Base-by-base conservation (phyloP, 2,888 invertebrate genomes). In the Lycaena phlaeas region DNA sequence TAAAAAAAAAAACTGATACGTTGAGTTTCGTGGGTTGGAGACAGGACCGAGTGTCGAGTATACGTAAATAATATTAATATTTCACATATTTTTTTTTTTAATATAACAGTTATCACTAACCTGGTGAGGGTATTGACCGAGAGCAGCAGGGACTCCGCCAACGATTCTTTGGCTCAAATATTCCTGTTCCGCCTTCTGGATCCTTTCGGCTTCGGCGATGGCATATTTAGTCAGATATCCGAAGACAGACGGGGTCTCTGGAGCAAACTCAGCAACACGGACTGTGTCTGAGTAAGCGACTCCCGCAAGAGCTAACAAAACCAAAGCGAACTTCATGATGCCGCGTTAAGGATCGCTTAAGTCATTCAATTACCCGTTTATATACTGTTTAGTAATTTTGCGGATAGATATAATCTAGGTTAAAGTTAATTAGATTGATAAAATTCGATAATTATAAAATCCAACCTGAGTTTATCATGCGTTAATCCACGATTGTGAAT, bases 91-190 rank as follows among this genome's bases (percentile, higher is more conserved):
- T n/a, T n/a, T n/a, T n/a, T n/a, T n/a, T n/a, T n/a, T n/a, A n/a
- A n/a, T n/a, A n/a, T n/a, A n/a, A n/a, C n/a, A n/a, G n/a, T n/a
- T n/a, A n/a, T 18, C 5, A 4, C 10, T 29, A 40, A 67, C 65
- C 58, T 65, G 64, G 41, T 54, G 57, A 1, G 57, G 55, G 44
- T 55, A 56, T 34, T 61, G 61, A 22, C 59, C 62, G 9, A 41
- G 31, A 3, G 39, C 45, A n/a, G 64, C 59, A 0, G 62, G 55
- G 1, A 52, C 41, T 14, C 66, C 65, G 12, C 62, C 62, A n/a
- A 64, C 54, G 29, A 67, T 67, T 40, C 58, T 62, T n/a, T 18
- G 40, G n/a, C 43, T 42, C 37, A 47, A 37, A 9, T 41, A 42
- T 25, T 42, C 47, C 15, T 54, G 57, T 36, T 65, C 64, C 14